Base-by-base conservation (phyloP, 35 echinoderm and acorn worm species). In the Hemicentrotus pulcherrimus region DNA sequence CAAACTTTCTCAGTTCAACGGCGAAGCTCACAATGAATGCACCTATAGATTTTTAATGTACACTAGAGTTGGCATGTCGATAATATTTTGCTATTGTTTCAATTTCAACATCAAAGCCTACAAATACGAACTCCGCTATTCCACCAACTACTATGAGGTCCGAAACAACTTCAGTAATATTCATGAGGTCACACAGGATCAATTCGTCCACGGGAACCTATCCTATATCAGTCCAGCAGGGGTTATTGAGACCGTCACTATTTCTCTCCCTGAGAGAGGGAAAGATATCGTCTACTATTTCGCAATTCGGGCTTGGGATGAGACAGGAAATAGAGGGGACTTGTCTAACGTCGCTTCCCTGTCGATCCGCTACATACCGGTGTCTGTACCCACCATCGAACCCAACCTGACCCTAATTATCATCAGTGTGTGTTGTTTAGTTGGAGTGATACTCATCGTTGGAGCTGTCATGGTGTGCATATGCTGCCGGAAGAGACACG, bases 261-360 rank as follows among this genome's bases (percentile, higher is more conserved):
- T 95, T 61, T 31, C 16, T 24, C 41, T 95, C 2, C 95, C 88
- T n/a, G 59, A 61, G 28, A 22, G 90, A 5, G 95, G 95, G 6
- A 15, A 47, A 16, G 88, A 91, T 47, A 70, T 46, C 8, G 70
- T 91, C 22, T 95, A 92, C n/a, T 95, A 92, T 35, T 95, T 95
- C 91, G 95, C 88, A 32, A 91, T 95, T 31, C 47, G 58, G 31
- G 95, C 95, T 59, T n/a, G 32, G 16, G 95, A 95, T 18, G 95
- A 95, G 19, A 10, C 48, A 6, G 95, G 90, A 28, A 95, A 95
- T 33, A 11, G 6, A 31, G 95, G 95, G 13, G 88, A 89, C 13
- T 31, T 95, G 28, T 95, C 95, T 0, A 95, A 95, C 46, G 93
- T 95, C 24, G 95, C 47, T 24, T 95, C 94, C 11, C n/a, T 86